These are phyloP conservation scores for Aspidiotus rigidus DNA, from an alignment of 2,888 invertebrate genomes.

Conservation along the genomic window DNA sequence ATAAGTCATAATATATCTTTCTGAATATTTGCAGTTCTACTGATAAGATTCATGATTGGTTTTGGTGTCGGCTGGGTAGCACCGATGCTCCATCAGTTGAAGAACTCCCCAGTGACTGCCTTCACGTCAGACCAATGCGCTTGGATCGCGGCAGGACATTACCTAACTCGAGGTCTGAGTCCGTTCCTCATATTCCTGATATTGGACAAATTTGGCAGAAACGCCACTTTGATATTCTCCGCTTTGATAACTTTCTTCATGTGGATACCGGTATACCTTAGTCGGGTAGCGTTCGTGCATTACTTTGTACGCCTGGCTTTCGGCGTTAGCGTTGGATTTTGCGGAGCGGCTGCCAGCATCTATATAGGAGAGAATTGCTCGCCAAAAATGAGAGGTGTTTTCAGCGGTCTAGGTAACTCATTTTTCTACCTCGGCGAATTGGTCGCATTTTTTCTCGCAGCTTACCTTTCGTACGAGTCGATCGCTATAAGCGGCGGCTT, in stretches of 20 bases:
- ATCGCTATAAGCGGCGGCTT: constrained; percentile 11
- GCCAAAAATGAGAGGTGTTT: constrained; percentile 1
- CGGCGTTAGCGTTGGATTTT: constrained; percentile 37
- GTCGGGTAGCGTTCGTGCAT: constrained; percentile 15
- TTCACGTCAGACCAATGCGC: neutral
- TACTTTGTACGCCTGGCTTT: constrained; percentile 36
- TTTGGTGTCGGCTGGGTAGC: constrained; percentile 10
- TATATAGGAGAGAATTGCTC: constrained; percentile 36
- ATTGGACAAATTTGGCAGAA: constrained; percentile 6
- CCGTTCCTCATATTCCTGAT: neutral
- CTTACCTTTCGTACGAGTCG: constrained; percentile 35
- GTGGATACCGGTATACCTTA: neutral
- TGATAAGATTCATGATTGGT: neutral
- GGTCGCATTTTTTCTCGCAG: constrained; percentile 36
- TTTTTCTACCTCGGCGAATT: constrained; percentile 34
- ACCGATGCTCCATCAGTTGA: constrained; percentile 9
- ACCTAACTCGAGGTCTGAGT: constrained; percentile 6
- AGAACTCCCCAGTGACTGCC: neutral
- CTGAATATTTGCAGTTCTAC: too few relatives aligned
- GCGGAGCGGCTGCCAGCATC: constrained; percentile 36
- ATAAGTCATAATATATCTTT: too few relatives aligned
- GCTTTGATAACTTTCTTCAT: neutral
- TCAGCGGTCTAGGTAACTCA: neutral
- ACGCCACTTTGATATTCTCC: neutral
- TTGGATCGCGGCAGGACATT: constrained; percentile 25